These are phyloP conservation scores for Esox masquinongy DNA, from an alignment of 2,797 vertebrate genomes.

Conservation along the genomic window DNA sequence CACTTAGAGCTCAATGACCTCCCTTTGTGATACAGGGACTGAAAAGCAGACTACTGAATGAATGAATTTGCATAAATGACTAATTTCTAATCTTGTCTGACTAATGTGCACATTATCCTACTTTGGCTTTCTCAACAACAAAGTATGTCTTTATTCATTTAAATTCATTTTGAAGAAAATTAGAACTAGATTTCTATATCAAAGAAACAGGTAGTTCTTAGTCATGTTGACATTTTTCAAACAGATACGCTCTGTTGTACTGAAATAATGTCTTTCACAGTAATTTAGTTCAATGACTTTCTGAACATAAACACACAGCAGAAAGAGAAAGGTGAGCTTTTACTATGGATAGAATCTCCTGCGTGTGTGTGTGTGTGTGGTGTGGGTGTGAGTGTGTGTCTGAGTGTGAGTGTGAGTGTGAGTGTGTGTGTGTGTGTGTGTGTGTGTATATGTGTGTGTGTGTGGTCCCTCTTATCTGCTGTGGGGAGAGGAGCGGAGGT, in stretches of 20 bases:
- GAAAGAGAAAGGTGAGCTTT: slow-evolving; percentile 46
- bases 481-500: slow-evolving; percentile 50
- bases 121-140: background rate
- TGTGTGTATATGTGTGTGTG: slow-evolving; percentile 12
- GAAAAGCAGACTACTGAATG: background rate
- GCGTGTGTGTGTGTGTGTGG: slow-evolving; percentile 21
- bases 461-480: slow-evolving; percentile 38
- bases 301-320: slow-evolving; percentile 45
- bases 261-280: slow-evolving; percentile 33
- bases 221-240: background rate
- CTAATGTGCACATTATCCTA: background rate
- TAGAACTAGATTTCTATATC: background rate
- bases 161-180: background rate
- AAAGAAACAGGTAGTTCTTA: background rate
- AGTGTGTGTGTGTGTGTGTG: slow-evolving; percentile 13
- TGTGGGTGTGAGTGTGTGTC: slow-evolving; percentile 16
- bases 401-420: slow-evolving; percentile 24
- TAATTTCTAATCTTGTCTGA: background rate
- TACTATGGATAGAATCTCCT: slow-evolving; percentile 53
- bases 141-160: background rate
- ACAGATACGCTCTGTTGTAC: slow-evolving; percentile 24
- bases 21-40: background rate
- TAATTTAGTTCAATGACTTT: slow-evolving; percentile 54
- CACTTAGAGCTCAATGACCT: background rate
- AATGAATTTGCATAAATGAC: background rate